A percentile compares a stretch with the other conserved stretches of the same genome.
Conservation (phyloP, 2,113 vertebrate species). For the Gyps fulvus region DNA sequence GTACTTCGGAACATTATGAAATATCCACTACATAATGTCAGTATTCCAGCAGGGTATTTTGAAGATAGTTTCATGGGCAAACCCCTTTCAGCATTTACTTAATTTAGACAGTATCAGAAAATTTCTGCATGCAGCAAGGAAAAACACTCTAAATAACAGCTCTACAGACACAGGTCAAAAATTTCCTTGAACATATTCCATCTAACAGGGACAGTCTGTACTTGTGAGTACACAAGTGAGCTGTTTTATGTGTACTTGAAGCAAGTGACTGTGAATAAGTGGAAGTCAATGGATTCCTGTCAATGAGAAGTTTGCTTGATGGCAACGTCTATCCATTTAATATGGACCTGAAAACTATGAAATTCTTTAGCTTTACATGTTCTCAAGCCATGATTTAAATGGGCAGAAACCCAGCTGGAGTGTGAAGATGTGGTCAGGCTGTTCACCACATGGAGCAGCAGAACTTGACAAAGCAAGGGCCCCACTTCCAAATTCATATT, state of each 20-base stretch:
- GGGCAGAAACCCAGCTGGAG: not conserved
- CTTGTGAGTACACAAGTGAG: not conserved
- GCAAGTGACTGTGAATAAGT: not conserved
- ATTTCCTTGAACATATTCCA: not conserved
- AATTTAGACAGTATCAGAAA: not conserved
- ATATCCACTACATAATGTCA: not conserved
- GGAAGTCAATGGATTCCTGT: not conserved
- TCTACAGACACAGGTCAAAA: not conserved
- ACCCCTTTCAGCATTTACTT: not conserved
- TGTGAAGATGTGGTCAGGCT: not conserved
- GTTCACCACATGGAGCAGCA: not conserved
- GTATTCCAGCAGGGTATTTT: not conserved
- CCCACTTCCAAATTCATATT: not conserved
- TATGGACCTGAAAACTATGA: not conserved
- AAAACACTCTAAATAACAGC: not conserved
- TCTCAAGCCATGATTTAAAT: not conserved
- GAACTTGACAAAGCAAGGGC: not conserved
- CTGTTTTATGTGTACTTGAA: not conserved
- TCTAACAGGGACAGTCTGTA: not conserved
- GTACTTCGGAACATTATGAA: not conserved
- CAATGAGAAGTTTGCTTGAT: not conserved
- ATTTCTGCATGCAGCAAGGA: not conserved
- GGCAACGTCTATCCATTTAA: not conserved
- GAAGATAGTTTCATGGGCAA: not conserved
- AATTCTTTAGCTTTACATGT: not conserved